phyloP scores from a whole-genome alignment of 2,113 vertebrate genomes.

The Alethe diademata region DNA sequence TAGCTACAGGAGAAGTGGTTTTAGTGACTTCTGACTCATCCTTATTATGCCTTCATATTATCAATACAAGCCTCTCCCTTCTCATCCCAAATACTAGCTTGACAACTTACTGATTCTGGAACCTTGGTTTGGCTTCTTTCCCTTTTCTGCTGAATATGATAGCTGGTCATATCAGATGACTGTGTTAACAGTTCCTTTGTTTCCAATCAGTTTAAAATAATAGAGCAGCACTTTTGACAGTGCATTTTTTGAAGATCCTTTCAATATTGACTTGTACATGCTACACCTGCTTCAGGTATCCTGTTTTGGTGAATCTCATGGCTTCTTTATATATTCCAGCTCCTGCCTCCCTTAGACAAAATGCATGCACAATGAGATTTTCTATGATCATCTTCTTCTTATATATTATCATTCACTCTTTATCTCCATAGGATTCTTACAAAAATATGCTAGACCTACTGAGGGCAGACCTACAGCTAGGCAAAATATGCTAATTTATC shows the following conservation, averaged over 20 bases:
- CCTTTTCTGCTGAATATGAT: background rate
- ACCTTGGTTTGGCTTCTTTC: fast-evolving
- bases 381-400: background rate
- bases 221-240: background rate
- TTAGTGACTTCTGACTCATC: background rate
- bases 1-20: background rate
- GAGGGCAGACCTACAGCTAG: background rate
- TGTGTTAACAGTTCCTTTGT: background rate
- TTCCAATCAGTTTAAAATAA: background rate
- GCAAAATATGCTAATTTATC: background rate
- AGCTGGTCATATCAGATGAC: background rate
- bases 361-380: background rate
- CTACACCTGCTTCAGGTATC: background rate
- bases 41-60: background rate
- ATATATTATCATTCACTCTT: background rate
- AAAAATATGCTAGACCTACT: background rate
- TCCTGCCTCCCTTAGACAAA: background rate
- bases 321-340: background rate
- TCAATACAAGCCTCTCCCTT: background rate
- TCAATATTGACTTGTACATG: background rate
- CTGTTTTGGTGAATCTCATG: background rate
- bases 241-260: background rate
- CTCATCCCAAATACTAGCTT: background rate
- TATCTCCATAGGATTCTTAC: background rate
- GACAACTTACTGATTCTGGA: background rate